A percentile compares a stretch with the other conserved stretches of the same genome.
phyloP scores from a whole-genome alignment of 2,888 invertebrate genomes.

The Pocota personata region DNA sequence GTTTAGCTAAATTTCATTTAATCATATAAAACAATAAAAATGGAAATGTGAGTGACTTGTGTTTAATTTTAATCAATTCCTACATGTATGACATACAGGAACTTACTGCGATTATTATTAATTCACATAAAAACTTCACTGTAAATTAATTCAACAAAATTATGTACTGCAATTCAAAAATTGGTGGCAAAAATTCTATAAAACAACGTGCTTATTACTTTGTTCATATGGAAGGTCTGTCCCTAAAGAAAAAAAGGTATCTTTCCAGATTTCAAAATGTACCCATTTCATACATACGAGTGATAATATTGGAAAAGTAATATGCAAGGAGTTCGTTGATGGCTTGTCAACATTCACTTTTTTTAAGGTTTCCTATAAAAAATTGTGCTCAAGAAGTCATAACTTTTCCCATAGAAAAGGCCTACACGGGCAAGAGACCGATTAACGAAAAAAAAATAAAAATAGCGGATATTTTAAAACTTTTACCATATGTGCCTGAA shows the following conservation, averaged over 20 bases:
- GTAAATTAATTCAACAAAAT: conserved; percentile 9
- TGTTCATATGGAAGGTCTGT: conserved; percentile 6
- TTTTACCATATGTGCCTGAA: not conserved
- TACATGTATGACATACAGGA: conserved; percentile 11
- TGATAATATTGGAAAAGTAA: conserved; percentile 7
- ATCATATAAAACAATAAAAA: too few species aligned
- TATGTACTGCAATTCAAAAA: conserved; percentile 35
- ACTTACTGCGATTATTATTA: conserved; percentile 9
- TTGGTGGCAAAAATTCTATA: conserved; percentile 28
- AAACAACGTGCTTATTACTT: conserved; percentile 15
- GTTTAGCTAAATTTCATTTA: too few species aligned
- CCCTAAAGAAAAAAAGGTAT: conserved; percentile 2
- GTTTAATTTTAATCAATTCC: too few species aligned
- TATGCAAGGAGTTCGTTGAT: conserved; percentile 12
- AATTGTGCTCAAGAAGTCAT: conserved; percentile 6
- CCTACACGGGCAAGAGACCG: conserved; percentile 22
- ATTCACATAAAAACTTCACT: conserved; percentile 10
- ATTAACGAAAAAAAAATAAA: conserved; percentile 2
- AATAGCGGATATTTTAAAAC: not conserved
- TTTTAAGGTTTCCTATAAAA: conserved; percentile 7
- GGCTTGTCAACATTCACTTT: conserved; percentile 4
- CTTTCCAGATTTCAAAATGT: conserved; percentile 16
- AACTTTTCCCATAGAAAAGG: conserved; percentile 6
- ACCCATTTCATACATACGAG: not conserved
- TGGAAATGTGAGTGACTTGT: too few species aligned